Evolutionary conservation across 2,888 invertebrate genomes (phyloP).

Genomic region (Pammene aurita): DNA sequence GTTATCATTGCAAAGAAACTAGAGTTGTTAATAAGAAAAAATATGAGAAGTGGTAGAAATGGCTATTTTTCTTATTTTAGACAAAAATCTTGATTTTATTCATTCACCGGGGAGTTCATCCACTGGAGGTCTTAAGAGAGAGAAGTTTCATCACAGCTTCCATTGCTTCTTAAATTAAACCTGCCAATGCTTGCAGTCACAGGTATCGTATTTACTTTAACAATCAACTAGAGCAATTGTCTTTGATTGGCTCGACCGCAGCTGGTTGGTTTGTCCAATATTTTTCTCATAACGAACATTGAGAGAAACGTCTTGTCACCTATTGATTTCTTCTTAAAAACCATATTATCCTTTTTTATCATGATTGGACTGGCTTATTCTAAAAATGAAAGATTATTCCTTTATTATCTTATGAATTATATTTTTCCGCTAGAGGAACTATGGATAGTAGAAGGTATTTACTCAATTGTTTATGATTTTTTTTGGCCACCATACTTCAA

Average conservation of each 20-base stretch:
- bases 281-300: slow-evolving; percentile 21
- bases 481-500: no score
- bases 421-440: no score
- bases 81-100: no score
- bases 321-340: slow-evolving; percentile 1
- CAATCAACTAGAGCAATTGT: slow-evolving; percentile 32
- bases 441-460: no score
- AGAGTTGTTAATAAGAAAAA: no score
- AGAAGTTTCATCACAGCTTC: background rate
- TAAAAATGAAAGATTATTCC: background rate
- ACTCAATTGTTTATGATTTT: no score
- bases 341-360: background rate
- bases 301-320: slow-evolving; percentile 1
- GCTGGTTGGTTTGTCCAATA: slow-evolving; percentile 15
- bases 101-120: no score
- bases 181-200: background rate
- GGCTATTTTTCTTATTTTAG: no score
- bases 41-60: no score
- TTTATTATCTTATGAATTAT: background rate
- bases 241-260: slow-evolving; percentile 33
- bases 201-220: slow-evolving; percentile 4
- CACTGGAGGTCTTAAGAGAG: no score
- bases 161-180: background rate
- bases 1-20: no score
- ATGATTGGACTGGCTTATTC: background rate